Conservation (phyloP, 2,797 vertebrate genomes). For the Mastacembelus armatus region DNA sequence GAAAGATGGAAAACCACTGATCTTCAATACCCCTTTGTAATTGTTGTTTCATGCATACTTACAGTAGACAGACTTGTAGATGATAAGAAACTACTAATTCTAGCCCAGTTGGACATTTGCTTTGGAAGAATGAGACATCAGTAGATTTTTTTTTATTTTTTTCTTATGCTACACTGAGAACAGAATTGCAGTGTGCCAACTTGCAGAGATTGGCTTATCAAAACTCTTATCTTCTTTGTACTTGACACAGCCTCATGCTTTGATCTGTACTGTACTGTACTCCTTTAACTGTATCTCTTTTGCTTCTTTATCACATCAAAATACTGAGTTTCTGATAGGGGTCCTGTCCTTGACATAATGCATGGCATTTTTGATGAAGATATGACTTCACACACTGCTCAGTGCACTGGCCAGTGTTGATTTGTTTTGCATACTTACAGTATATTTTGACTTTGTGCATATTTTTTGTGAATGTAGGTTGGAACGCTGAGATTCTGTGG, state of each 20-base stretch:
- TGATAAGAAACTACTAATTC: slow-evolving; percentile 11
- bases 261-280: slow-evolving; percentile 47
- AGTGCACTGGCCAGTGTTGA: not conserved
- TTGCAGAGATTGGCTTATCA: slow-evolving; percentile 70
- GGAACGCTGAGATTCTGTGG: slow-evolving; percentile 94
- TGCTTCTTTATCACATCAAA: slow-evolving; percentile 48
- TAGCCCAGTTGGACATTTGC: not conserved
- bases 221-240: slow-evolving; percentile 53
- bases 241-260: slow-evolving; percentile 35
- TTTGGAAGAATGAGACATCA: slow-evolving; percentile 52
- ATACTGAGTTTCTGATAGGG: slow-evolving; percentile 25
- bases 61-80: not conserved
- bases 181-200: no score
- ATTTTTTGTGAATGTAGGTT: slow-evolving; percentile 70
- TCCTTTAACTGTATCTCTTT: slow-evolving; percentile 33
- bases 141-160: slow-evolving; percentile 51
- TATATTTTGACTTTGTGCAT: no score
- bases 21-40: not conserved
- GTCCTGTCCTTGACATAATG: slow-evolving; percentile 14
- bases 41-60: not conserved
- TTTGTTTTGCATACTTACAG: no score
- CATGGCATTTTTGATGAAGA: slow-evolving; percentile 19
- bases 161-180: no score
- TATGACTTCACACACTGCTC: slow-evolving; percentile 29
- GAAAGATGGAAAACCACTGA: no score